Percentiles rank a stretch among this genome's conserved stretches.
These are phyloP conservation scores for Coregonus suidteri DNA, from an alignment of 2,797 vertebrate species.

Conservation along the genomic window DNA sequence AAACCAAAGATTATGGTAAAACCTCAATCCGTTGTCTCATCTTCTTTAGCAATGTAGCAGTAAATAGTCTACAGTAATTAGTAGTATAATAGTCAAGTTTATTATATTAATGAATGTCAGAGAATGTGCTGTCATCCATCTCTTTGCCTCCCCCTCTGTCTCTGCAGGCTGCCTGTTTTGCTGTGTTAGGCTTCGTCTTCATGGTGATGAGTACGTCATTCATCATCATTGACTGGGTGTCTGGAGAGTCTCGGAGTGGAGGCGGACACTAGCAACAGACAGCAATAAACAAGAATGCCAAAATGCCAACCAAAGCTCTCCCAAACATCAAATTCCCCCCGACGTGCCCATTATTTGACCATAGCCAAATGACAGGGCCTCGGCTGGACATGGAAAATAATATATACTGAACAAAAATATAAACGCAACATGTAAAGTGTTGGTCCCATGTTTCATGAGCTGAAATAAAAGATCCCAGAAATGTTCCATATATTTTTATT, in stretches of 20 bases:
- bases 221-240: conserved; percentile 80
- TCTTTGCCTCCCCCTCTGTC: not conserved
- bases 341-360: conserved; percentile 31
- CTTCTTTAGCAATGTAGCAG: not conserved
- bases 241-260: conserved; percentile 59
- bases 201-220: conserved; percentile 86
- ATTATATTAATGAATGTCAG: not conserved
- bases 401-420: not conserved
- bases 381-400: conserved; percentile 19
- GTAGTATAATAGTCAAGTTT: not conserved
- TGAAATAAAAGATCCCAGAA: too few species aligned
- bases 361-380: conserved; percentile 35
- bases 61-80: not conserved
- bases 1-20: conserved; percentile 84
- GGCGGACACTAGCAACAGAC: conserved; percentile 73
- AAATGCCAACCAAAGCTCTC: conserved; percentile 35
- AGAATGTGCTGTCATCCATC: not conserved
- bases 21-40: not conserved
- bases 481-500: too few species aligned
- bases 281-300: conserved; percentile 14
- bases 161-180: conserved; percentile 76
- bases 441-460: too few species aligned
- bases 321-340: conserved; percentile 39
- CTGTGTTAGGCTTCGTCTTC: conserved; percentile 80
- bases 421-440: too few species aligned